phyloP scores from a whole-genome alignment of 2,888 invertebrate genomes.

The Dendrolimus pini region DNA sequence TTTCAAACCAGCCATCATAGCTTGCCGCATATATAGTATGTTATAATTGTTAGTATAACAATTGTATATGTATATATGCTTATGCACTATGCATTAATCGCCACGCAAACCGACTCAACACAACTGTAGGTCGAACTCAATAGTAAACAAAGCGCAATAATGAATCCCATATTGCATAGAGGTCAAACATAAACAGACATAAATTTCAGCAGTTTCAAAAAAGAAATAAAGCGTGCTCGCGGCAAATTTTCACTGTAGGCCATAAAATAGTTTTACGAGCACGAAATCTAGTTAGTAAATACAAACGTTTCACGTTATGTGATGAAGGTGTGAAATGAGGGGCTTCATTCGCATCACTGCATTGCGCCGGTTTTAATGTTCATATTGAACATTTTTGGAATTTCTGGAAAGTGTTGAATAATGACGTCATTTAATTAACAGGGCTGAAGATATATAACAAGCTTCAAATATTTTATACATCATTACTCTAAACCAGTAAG shows the following conservation, averaged over 20 bases:
- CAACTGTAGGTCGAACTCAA: background rate
- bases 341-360: slow-evolving; percentile 11
- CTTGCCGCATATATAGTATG: too few species aligned
- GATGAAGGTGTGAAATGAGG: slow-evolving; percentile 9
- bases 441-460: too few species aligned
- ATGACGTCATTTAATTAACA: too few species aligned
- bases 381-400: background rate
- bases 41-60: too few species aligned
- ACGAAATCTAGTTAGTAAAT: slow-evolving; percentile 34
- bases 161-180: background rate
- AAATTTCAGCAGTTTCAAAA: slow-evolving; percentile 9
- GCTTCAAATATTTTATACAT: too few species aligned
- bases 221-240: slow-evolving; percentile 38
- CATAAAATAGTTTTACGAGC: slow-evolving; percentile 55
- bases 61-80: too few species aligned
- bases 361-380: slow-evolving; percentile 7
- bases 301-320: slow-evolving; percentile 7
- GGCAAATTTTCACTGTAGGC: slow-evolving; percentile 38
- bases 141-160: background rate
- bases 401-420: too few species aligned
- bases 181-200: slow-evolving; percentile 6
- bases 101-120: too few species aligned
- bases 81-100: too few species aligned
- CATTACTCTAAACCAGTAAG: too few species aligned
- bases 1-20: too few species aligned